These are phyloP conservation scores for Sminthurides bifidus DNA, from an alignment of 1,140 invertebrate species.

Conservation along the genomic window DNA sequence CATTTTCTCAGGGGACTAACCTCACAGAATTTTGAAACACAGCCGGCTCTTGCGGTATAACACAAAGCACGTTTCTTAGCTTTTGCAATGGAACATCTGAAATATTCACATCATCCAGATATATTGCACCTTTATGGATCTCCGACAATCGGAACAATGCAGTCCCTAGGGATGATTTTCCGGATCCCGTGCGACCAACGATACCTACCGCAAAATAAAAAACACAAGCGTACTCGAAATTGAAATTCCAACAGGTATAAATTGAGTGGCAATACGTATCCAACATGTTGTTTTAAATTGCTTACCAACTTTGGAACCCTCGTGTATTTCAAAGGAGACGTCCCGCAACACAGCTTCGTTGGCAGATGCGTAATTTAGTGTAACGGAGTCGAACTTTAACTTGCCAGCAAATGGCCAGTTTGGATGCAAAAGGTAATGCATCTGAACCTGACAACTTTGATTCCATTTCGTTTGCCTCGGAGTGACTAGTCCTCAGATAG, in stretches of 20 bases:
- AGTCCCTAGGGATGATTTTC: conserved; percentile 47
- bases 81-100: conserved; percentile 39
- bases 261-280: not conserved
- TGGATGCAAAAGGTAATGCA: conserved; percentile 1
- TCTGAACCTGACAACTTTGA: not conserved
- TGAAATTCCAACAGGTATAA: not conserved
- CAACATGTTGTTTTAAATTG: not conserved
- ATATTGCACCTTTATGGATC: conserved; percentile 36
- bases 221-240: not conserved
- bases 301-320: conserved; percentile 46
- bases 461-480: conserved; percentile 5
- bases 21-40: conserved; percentile 50
- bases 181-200: conserved; percentile 52
- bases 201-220: conserved; percentile 40
- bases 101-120: conserved; percentile 43
- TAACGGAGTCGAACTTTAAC: conserved; percentile 20
- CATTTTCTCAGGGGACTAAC: conserved; percentile 25
- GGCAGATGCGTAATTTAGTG: conserved; percentile 13
- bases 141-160: conserved; percentile 45
- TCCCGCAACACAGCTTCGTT: conserved; percentile 39
- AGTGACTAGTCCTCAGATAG: conserved; percentile 37
- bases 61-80: conserved; percentile 43
- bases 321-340: conserved; percentile 44
- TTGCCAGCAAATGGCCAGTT: conserved; percentile 25
- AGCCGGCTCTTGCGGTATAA: conserved; percentile 60